Evolutionary conservation across 2,888 invertebrate species (phyloP), one percentile per base, ranked within the genome.

Genomic region (Tuberolachnus salignus): DNA sequence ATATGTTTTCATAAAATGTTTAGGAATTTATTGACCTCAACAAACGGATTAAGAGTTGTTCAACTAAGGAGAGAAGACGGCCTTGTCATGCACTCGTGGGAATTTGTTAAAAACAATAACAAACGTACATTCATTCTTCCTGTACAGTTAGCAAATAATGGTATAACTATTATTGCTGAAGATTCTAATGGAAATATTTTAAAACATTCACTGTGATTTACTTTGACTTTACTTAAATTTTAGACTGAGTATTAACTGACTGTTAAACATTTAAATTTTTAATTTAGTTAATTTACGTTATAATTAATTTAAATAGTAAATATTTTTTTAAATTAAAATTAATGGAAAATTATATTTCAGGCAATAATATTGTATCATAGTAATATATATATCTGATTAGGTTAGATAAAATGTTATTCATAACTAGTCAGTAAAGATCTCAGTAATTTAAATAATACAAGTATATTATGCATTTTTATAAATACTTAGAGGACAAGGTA

Each of bases 151-250:
- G 83, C 66, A 82, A 82, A 80, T 61, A 82, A 84, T 34, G 83
- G 85, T 8, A 85, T 89, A 75, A 88, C 88, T 64, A 88, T 92
- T 83, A 88, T 91, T 75, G 90, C 90, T 59, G 90, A 91, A 85
- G 91, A 92, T 83, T 89, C 90, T 82, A 85, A 88, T 82, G 92
- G 92, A 82, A 90, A 90, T 84, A 88, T 91, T 82, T 86, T 92
- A 81, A 91, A 91, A 55, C 66, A 80, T 49, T 78, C 49, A 34
- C 66, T 78, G 21, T 78, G 57, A 78, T 55, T 73, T 51, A 42
- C 3, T 34, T 67, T 67, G 1, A 67, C 34, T 26, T 4, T 66
- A 34, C 3, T 61, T 21, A 1, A 26, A 8, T 51, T 42, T 34
- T 11, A n/a, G 3, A 13, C 42, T 42, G 51, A 51, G 1, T 21